Base-by-base conservation (phyloP, 1,140 invertebrate species). In the Pseudomyrmex flavicornis region DNA sequence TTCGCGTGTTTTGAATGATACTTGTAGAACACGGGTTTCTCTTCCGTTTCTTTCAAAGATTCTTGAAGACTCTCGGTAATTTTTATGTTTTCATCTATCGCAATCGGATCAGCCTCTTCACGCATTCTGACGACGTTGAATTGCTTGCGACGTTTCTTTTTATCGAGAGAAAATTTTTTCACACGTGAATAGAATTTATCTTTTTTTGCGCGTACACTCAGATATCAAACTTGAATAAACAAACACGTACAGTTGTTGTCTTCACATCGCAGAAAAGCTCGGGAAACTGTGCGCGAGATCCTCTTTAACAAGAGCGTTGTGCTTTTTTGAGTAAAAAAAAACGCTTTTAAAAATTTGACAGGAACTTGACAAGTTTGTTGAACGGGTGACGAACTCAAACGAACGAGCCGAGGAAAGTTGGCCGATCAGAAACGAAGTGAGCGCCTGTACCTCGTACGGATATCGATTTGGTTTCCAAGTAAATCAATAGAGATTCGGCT, bases 391-490 rank as follows among this genome's bases (percentile, higher is more conserved):
- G 65, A 87, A 63, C 20, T 61, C 68, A 44, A 35, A 70, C 74
- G 48, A 62, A 73, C 62, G 69, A 90, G 90, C 88, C 85, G 59
- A 89, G 83, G 86, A 86, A 84, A 86, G 84, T 89, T 87, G 72
- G 63, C 84, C 48, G 87, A 88, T 88, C 46, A 87, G 91, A 90
- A 92, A 90, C 91, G 91, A 93, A 93, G 92, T 92, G 90, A 92
- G 90, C 91, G 86, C 88, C 90, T 91, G 90, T 93, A 90, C 92
- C 93, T 91, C 91, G 92, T 88, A 92, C 92, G 91, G 88, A 89
- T 93, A 93, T 93, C 88, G 93, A 93, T 93, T 93, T 85, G 88
- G 90, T 90, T 93, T 91, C 90, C 88, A 83, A 70, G 82, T 88
- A 73, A 93, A 93, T 92, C 92, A 93, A 93, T 92, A 92, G 77